A percentile compares a stretch with the other conserved stretches of the same genome.
phyloP scores from a whole-genome alignment of 2,797 vertebrate species.

The Diplodus sargus region DNA sequence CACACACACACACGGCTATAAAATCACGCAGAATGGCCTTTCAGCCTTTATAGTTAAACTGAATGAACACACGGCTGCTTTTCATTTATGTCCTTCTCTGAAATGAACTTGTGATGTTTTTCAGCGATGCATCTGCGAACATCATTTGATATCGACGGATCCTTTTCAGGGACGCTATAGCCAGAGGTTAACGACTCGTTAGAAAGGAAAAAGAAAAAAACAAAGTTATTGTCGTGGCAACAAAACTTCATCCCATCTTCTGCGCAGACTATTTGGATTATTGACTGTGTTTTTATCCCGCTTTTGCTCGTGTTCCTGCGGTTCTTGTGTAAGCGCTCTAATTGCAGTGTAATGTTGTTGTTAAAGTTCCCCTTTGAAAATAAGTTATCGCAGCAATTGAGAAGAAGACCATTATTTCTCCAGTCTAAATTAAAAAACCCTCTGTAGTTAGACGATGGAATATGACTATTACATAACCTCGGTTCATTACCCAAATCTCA shows the following conservation, averaged over 20 bases:
- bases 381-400: slow-evolving; percentile 53
- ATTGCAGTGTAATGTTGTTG: slow-evolving; percentile 44
- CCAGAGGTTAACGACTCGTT: slow-evolving; percentile 24
- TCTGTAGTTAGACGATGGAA: slow-evolving; percentile 63
- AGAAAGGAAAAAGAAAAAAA: background rate
- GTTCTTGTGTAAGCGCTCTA: slow-evolving; percentile 36
- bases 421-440: slow-evolving; percentile 68
- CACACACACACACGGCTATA: slow-evolving; percentile 5
- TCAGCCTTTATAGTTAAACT: background rate
- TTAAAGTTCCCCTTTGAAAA: slow-evolving; percentile 57
- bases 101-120: background rate
- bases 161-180: background rate
- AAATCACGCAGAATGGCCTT: background rate
- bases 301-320: slow-evolving; percentile 23
- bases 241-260: slow-evolving; percentile 7
- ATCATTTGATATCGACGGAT: background rate
- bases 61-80: background rate
- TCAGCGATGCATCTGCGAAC: background rate
- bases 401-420: slow-evolving; percentile 64
- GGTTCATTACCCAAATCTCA: slow-evolving; percentile 76
- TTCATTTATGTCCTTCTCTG: background rate
- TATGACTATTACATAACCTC: slow-evolving; percentile 65
- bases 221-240: background rate
- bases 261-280: slow-evolving; percentile 11
- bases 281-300: slow-evolving; percentile 15